Evolutionary conservation across 2,113 vertebrate genomes (phyloP), one percentile per base, ranked within the genome.

Genomic region (Empidonax traillii): DNA sequence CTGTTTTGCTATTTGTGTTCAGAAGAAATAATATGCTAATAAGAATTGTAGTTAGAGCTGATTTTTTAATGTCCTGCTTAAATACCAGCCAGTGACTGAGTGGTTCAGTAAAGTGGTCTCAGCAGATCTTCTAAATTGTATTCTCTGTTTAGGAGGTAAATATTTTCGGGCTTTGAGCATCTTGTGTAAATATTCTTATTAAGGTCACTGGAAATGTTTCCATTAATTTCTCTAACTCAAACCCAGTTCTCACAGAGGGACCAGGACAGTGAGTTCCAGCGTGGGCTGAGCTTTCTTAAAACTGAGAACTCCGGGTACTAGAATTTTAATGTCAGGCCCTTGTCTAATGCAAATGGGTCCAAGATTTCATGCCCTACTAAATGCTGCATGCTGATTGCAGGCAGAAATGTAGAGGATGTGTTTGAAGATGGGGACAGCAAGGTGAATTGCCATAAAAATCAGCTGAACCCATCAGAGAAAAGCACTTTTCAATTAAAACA

Each of bases 61-160:
- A 88, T 90, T 88, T 88, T 78, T 94, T 87, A 79, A 80, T 62
- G 85, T 74, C 82, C 72, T 93, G 79, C 82, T 87, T 90, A 91
- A 90, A 90, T 80, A 71, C 30, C 82, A 93, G 61, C 51, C 65
- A 56, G 71, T 87, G 62, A 87, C 53, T 12, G 6, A 69, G 62
- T 43, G 46, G 37, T 53, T 93, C 75, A 28, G 87, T 62, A 41
- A 90, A 84, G 67, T 85, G 86, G 43, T 76, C 80, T 84, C 76
- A 84, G 77, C 89, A 82, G 87, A 75, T 75, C 73, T 63, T 85
- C 67, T 63, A 39, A 85, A 80, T 41, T 46, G 55, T 39, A 12
- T 76, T 91, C 31, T 59, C 83, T 2, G 1, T 77, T 90, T 80
- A 39, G 84, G 73, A 89, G 74, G 71, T 87, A 90, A 91, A 90